Evolutionary conservation across 2,888 invertebrate species (phyloP).

Genomic region (Dioctria rufipes): DNA sequence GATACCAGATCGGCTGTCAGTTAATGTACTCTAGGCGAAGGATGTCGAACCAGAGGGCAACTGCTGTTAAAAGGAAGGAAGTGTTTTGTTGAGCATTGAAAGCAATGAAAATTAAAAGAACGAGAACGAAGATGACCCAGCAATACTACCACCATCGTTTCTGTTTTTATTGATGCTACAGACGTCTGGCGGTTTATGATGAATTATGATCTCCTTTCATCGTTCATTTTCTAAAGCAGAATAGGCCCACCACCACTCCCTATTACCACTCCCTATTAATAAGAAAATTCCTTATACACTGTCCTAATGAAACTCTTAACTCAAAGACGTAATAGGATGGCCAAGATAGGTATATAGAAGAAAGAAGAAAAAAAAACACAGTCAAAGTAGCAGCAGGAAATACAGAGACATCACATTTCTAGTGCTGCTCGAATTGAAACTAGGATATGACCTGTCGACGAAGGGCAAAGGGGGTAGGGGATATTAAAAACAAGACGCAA

Average conservation of each 20-base stretch:
- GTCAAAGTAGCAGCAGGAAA: constrained; percentile 5
- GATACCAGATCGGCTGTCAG: neutral
- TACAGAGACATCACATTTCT: neutral
- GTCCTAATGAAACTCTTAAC: constrained; percentile 43
- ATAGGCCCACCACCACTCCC: neutral
- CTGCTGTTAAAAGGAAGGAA: neutral
- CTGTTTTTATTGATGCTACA: neutral
- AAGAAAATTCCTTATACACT: constrained; percentile 45
- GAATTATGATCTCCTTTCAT: constrained; percentile 40
- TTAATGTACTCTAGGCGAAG: neutral
- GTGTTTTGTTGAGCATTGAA: neutral
- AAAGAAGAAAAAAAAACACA: neutral
- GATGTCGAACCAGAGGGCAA: neutral
- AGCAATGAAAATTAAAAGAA: neutral
- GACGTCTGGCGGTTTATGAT: neutral
- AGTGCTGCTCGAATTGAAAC: neutral
- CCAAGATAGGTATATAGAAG: constrained; percentile 3
- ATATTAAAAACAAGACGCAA: neutral
- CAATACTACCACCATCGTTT: too few species aligned
- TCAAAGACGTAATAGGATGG: constrained; percentile 12
- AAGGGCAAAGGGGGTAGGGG: neutral
- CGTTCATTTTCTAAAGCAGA: constrained; percentile 41
- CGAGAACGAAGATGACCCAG: neutral
- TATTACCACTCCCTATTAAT: constrained; percentile 10
- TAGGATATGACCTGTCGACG: neutral